Base-by-base conservation (phyloP, 2,888 invertebrate species). In the Troides aeacus region DNA sequence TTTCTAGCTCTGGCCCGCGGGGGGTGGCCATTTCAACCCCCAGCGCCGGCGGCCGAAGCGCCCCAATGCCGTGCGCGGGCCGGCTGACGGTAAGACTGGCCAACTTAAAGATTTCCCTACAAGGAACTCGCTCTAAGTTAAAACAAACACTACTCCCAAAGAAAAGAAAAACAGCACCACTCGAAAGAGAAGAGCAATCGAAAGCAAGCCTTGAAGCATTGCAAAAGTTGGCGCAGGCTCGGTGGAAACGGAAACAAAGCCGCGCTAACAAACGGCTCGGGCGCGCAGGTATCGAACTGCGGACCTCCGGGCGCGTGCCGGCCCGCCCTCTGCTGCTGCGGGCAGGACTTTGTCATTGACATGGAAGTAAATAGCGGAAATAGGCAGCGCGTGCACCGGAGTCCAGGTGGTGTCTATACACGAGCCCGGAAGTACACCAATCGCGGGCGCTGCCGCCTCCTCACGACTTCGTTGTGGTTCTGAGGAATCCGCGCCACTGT, bases 221-320 rank as follows among this genome's bases (percentile, higher is more conserved):
- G 71, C 74, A 73, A 71, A 74, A 77, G 73, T 78, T 74, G 74
- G 73, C 74, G 72, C 73, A 71, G 77, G 75, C 79, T 85, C 82
- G 78, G 84, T 84, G 81, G 80, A 77, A 77, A 81, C 74, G 74
- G 77, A 81, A 84, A 85, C 84, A 86, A 84, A 84, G 81, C 76
- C 73, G 62, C n/a, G 66, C 58, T 68, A 30, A 30, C 30, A 30
- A 30, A 30, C 30, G 30, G 30, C 4, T 72, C 72, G 72, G 72
- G 72, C 65, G 77, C 81, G 18, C 3, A 39, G 82, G 81, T 83
- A 84, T 84, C 80, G 83, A 79, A 79, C 78, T 70, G 77, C 69
- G 77, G 76, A 72, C 73, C 67, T 74, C 66, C 69, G 79, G 79
- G 83, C 83, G 79, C 78, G 79, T 72, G 70, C 46, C 71, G 68